Conservation (phyloP, 2,113 vertebrate species). For the Nibea coibor region DNA sequence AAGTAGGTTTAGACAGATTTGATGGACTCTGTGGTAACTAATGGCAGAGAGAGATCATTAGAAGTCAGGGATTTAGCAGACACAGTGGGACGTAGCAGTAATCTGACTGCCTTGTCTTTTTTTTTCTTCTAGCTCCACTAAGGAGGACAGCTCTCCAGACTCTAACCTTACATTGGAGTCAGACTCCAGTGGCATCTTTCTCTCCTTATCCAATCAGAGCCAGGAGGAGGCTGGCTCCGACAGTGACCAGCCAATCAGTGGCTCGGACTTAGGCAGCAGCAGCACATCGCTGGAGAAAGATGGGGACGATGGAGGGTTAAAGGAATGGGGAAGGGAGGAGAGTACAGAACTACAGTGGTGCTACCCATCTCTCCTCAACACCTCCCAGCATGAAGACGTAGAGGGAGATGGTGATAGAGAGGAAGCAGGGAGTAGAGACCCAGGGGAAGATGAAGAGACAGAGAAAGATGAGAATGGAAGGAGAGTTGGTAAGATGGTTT, state of each 20-base stretch:
- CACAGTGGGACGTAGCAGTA: conserved; percentile 7
- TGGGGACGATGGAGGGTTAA: conserved; percentile 67
- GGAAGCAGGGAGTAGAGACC: not conserved
- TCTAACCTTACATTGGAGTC: conserved; percentile 82
- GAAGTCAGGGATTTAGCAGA: not conserved
- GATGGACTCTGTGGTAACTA: conserved; percentile 9
- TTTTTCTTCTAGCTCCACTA: conserved; percentile 66
- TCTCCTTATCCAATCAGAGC: conserved; percentile 82
- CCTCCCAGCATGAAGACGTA: conserved; percentile 38
- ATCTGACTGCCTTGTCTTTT: conserved; percentile 42
- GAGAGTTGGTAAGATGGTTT: conserved; percentile 37
- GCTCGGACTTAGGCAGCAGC: conserved; percentile 79
- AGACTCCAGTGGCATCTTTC: conserved; percentile 83
- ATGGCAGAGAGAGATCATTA: not conserved
- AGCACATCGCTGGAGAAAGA: conserved; percentile 78
- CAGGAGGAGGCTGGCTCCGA: conserved; percentile 79
- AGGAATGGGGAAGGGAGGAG: conserved; percentile 77
- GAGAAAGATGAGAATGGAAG: not conserved
- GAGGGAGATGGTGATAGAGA: conserved; percentile 18
- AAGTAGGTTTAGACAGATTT: conserved; percentile 25
- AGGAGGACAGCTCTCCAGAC: conserved; percentile 83
- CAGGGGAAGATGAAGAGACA: conserved; percentile 12
- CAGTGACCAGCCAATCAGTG: conserved; percentile 79
- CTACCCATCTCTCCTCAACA: conserved; percentile 77
- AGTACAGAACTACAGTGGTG: conserved; percentile 80